Percentiles rank a stretch among this genome's conserved stretches.
phyloP scores from a whole-genome alignment of 2,888 invertebrate genomes.

The Nymphalis polychloros region DNA sequence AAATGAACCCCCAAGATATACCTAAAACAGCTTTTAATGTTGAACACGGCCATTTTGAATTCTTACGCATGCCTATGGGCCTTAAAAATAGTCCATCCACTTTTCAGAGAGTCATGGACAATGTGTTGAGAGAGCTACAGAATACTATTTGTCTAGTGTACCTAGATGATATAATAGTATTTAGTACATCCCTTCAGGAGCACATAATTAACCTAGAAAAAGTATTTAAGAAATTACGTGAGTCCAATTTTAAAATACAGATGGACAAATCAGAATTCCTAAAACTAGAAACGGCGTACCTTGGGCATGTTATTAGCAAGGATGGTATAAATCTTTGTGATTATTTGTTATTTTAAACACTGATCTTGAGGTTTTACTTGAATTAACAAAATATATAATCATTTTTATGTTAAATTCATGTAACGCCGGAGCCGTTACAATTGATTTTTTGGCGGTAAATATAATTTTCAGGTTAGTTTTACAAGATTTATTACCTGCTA shows the following conservation, averaged over 20 bases:
- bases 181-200: neutral
- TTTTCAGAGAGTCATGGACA: constrained; percentile 46
- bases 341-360: too few species aligned
- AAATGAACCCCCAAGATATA: constrained; percentile 8
- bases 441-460: too few species aligned
- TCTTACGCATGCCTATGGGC: constrained; percentile 45
- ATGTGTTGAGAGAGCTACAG: constrained; percentile 35
- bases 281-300: neutral
- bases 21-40: constrained; percentile 44
- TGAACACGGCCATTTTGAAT: constrained; percentile 45
- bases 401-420: too few species aligned
- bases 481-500: too few species aligned
- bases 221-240: neutral
- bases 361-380: too few species aligned
- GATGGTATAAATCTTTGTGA: neutral
- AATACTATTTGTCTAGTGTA: neutral
- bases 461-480: too few species aligned
- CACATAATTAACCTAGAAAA: too few species aligned
- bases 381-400: too few species aligned
- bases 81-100: constrained; percentile 43
- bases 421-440: too few species aligned
- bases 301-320: neutral
- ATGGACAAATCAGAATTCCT: neutral
- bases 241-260: neutral
- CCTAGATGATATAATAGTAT: neutral